These are phyloP conservation scores for Pterostichus niger DNA, from an alignment of 2,888 invertebrate genomes.

Conservation along the genomic window DNA sequence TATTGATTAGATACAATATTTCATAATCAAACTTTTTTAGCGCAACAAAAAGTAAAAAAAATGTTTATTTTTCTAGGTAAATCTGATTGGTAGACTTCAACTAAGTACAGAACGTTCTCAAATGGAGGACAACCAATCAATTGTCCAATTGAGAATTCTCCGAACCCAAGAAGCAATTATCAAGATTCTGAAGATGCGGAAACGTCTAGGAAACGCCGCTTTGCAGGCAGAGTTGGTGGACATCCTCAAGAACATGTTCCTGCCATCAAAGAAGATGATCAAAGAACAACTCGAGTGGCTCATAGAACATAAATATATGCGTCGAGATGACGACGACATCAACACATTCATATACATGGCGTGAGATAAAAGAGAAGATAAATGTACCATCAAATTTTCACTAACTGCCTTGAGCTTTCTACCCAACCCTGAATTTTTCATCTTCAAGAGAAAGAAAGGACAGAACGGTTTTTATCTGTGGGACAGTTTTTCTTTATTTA, in stretches of 20 bases:
- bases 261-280: constrained; percentile 99
- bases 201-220: constrained; percentile 94
- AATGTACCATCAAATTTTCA: constrained; percentile 21
- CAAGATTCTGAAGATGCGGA: constrained; percentile 99
- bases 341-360: constrained; percentile 99
- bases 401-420: constrained; percentile 44
- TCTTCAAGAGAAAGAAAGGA: constrained; percentile 41
- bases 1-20: not conserved
- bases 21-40: not conserved
- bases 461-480: constrained; percentile 52
- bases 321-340: constrained; percentile 97
- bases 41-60: not conserved
- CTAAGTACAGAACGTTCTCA: constrained; percentile 96
- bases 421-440: constrained; percentile 17
- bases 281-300: constrained; percentile 99
- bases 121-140: constrained; percentile 99
- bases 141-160: constrained; percentile 96
- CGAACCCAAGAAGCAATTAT: constrained; percentile 98
- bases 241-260: constrained; percentile 99
- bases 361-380: constrained; percentile 76
- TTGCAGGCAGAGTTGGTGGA: constrained; percentile 98
- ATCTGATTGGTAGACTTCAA: constrained; percentile 96
- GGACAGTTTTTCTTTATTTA: constrained; percentile 61
- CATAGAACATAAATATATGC: constrained; percentile 99
- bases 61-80: constrained; percentile 80